Evolutionary conservation across 2,888 invertebrate genomes (phyloP).

Genomic region (Melanophora roralis): DNA sequence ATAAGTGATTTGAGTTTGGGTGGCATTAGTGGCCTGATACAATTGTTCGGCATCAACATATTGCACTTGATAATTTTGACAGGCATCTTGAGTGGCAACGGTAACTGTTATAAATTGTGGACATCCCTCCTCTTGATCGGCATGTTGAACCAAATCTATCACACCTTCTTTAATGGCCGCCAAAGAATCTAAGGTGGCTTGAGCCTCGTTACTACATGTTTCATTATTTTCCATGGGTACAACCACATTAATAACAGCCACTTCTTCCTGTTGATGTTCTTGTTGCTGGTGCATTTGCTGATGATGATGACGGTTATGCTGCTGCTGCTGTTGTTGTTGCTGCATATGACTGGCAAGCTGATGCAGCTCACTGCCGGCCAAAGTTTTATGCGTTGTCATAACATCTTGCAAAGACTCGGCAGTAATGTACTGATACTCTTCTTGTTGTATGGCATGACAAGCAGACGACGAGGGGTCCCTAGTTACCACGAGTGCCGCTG

Average conservation of each 20-base stretch:
- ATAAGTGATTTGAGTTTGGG: conserved; percentile 82
- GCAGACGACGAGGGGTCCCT: conserved; percentile 48
- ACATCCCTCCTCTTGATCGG: conserved; percentile 67
- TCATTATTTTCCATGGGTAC: conserved; percentile 55
- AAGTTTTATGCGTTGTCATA: conserved; percentile 53
- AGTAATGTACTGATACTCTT: conserved; percentile 58
- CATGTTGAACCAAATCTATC: conserved; percentile 48
- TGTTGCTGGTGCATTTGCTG: conserved; percentile 42
- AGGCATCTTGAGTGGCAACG: conserved; percentile 76
- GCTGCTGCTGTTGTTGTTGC: conserved; percentile 63
- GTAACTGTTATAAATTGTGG: conserved; percentile 61
- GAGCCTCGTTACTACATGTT: conserved; percentile 48
- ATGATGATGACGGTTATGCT: conserved; percentile 71
- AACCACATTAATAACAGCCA: conserved; percentile 58
- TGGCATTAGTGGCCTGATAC: conserved; percentile 80
- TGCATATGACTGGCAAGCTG: conserved; percentile 18
- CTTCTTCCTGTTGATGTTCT: conserved; percentile 50
- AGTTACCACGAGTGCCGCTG: conserved; percentile 58
- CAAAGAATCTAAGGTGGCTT: conserved; percentile 49
- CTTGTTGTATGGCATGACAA: conserved; percentile 45
- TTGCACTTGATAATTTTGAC: conserved; percentile 83
- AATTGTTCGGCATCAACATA: conserved; percentile 84
- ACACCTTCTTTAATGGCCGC: conserved; percentile 54
- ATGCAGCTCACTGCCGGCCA: conserved; percentile 23
- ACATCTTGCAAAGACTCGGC: conserved; percentile 57